Evolutionary conservation across 2,888 invertebrate species (phyloP).

Genomic region (Melanargia galathea): DNA sequence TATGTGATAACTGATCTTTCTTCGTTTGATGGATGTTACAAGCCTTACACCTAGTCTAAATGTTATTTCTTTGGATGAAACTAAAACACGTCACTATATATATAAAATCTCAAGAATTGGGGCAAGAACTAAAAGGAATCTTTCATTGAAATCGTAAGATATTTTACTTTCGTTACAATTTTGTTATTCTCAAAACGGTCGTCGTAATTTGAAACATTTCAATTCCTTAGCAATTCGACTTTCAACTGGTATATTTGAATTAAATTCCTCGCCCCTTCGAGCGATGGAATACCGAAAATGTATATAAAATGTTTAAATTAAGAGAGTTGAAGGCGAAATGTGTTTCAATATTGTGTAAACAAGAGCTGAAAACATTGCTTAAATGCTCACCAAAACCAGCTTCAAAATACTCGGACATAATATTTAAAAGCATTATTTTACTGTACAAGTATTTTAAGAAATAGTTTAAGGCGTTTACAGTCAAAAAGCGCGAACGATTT

Average conservation of each 20-base stretch:
- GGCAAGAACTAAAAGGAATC: slow-evolving; percentile 13
- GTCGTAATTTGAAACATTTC: slow-evolving; percentile 45
- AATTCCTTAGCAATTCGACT: slow-evolving; percentile 42
- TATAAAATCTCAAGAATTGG: slow-evolving; percentile 2
- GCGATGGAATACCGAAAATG: slow-evolving; percentile 39
- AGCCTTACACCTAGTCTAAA: no score
- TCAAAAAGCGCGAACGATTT: no score
- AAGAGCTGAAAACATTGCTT: slow-evolving; percentile 15
- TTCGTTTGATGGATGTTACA: no score
- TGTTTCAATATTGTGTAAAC: slow-evolving; percentile 29
- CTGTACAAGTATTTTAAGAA: background rate
- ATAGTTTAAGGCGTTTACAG: background rate
- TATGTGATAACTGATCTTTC: no score
- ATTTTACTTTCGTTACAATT: slow-evolving; percentile 30
- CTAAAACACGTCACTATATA: slow-evolving; percentile 5
- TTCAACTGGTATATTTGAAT: slow-evolving; percentile 44
- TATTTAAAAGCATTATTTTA: background rate
- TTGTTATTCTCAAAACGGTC: slow-evolving; percentile 36
- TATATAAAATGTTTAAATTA: slow-evolving; percentile 37
- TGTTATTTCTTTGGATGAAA: slow-evolving; percentile 9
- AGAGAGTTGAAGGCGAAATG: slow-evolving; percentile 32
- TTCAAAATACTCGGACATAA: background rate
- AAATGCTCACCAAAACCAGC: background rate
- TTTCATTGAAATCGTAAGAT: slow-evolving; percentile 21
- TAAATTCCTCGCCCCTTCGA: slow-evolving; percentile 43